Evolutionary conservation across 2,113 vertebrate species (phyloP).

Genomic region (Cynoglossus semilaevis): DNA sequence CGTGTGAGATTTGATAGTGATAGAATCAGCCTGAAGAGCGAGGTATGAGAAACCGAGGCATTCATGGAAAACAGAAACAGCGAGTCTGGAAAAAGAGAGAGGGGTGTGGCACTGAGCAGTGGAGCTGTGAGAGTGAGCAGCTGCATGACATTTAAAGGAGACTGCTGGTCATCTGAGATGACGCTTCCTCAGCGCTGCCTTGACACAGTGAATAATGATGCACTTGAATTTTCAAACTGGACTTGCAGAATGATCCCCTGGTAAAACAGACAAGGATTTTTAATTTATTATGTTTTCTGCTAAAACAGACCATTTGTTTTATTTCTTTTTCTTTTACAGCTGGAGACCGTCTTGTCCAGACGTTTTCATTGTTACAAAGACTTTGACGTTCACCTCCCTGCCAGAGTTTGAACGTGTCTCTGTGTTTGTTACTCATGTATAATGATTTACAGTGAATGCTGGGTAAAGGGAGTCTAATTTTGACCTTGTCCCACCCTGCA

Average conservation of each 20-base stretch:
- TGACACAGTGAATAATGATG: background rate
- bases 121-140: conserved; percentile 17
- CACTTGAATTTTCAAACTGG: background rate
- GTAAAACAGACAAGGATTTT: background rate
- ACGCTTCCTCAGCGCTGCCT: conserved; percentile 23
- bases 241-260: background rate
- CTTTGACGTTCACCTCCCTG: background rate
- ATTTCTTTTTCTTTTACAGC: background rate
- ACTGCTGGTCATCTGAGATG: conserved; percentile 35
- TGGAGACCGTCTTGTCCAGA: background rate
- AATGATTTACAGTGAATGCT: conserved; percentile 33
- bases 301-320: too few species aligned
- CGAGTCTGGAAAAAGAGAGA: conserved; percentile 41
- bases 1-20: conserved; percentile 23
- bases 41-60: conserved; percentile 9
- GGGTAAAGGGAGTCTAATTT: conserved; percentile 46
- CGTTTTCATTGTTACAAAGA: background rate
- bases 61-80: conserved; percentile 29
- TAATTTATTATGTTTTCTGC: too few species aligned
- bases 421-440: conserved; percentile 5
- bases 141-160: conserved; percentile 56
- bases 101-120: conserved; percentile 47
- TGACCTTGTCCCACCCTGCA: conserved; percentile 50
- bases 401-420: background rate
- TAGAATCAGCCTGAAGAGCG: conserved; percentile 14